phyloP scores from a whole-genome alignment of 2,113 vertebrate genomes.

The Hypocryptadius cinnamomeus region DNA sequence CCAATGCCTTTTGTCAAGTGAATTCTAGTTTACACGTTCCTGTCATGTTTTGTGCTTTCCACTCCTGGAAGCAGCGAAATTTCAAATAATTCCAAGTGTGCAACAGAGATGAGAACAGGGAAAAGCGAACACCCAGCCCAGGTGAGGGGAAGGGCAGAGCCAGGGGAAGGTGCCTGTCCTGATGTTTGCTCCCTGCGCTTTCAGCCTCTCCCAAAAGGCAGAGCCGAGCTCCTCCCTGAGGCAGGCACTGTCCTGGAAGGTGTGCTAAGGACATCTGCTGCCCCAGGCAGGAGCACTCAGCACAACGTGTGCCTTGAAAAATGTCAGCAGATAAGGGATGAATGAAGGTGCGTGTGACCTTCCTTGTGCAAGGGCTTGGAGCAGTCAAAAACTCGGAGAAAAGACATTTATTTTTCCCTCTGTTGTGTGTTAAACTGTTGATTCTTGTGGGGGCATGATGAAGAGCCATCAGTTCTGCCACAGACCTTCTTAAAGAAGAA shows the following conservation, averaged over 20 bases:
- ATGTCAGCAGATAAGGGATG: constrained; percentile 37
- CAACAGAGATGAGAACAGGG: neutral
- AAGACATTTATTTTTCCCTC: neutral
- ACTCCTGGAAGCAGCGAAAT: neutral
- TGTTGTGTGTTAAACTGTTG: neutral
- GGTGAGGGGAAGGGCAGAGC: neutral
- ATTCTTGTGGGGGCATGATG: neutral
- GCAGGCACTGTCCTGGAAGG: neutral
- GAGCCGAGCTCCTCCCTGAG: neutral
- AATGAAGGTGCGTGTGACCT: constrained; percentile 25
- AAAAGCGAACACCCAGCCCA: neutral
- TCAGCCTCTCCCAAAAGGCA: neutral
- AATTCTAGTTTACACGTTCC: neutral
- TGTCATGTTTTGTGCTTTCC: neutral
- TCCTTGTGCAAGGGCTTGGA: neutral
- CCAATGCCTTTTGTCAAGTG: neutral
- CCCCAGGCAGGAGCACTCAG: constrained; percentile 10
- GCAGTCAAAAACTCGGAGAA: neutral
- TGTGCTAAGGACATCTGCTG: constrained; percentile 32
- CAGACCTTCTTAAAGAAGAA: neutral
- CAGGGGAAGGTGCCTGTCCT: neutral
- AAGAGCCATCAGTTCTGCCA: neutral
- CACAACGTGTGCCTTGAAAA: neutral
- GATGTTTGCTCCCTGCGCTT: neutral
- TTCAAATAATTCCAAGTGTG: neutral